These are phyloP conservation scores for Serilophus lunatus DNA, from an alignment of 2,113 vertebrate genomes.

Conservation along the genomic window DNA sequence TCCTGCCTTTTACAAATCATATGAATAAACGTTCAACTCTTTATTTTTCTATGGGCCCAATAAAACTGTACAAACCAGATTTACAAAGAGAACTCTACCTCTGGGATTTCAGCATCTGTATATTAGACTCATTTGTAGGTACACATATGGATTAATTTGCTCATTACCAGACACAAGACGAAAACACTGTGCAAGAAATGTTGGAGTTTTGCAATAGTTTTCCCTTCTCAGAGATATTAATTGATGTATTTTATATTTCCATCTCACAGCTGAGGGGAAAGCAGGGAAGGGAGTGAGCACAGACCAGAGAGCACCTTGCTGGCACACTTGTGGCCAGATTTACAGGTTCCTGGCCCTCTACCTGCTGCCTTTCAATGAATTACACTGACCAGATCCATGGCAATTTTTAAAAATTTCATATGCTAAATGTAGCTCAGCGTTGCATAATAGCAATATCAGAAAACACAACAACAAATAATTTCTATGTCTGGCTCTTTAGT, in stretches of 20 bases:
- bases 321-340: not conserved
- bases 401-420: not conserved
- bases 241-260: not conserved
- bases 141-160: not conserved
- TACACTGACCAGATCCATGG: not conserved
- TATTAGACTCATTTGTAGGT: not conserved
- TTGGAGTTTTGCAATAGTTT: not conserved
- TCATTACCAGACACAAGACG: not conserved
- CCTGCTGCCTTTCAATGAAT: not conserved
- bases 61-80: not conserved
- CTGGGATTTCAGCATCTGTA: not conserved
- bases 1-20: not conserved
- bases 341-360: not conserved
- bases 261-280: not conserved
- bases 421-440: not conserved
- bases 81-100: not conserved
- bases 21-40: not conserved
- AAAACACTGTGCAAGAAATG: not conserved
- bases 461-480: not conserved
- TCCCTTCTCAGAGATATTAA: not conserved
- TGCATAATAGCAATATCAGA: not conserved
- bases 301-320: not conserved
- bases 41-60: not conserved
- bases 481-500: not conserved
- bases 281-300: rapidly evolving